These are phyloP conservation scores for Podocnemis expansa DNA, from an alignment of 2,113 vertebrate genomes.

Conservation along the genomic window DNA sequence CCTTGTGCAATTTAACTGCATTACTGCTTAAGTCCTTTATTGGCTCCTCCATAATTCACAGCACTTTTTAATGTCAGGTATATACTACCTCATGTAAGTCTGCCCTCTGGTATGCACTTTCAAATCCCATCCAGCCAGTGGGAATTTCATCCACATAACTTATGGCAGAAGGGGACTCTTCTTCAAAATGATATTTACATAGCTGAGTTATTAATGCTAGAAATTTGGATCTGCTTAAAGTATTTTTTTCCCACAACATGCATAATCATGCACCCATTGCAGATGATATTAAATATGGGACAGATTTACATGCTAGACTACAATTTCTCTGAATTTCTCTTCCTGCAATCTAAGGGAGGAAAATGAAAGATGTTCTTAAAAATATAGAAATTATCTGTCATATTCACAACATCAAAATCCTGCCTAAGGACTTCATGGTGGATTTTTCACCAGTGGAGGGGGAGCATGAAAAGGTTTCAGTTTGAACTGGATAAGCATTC, in stretches of 20 bases:
- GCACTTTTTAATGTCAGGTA: not conserved
- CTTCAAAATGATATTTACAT: constrained; percentile 18
- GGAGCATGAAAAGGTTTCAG: not conserved
- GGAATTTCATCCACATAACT: not conserved
- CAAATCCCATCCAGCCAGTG: not conserved
- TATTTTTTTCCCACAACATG: not conserved
- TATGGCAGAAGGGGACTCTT: not conserved
- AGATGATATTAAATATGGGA: constrained; percentile 35
- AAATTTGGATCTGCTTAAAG: constrained; percentile 18
- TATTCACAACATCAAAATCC: not conserved
- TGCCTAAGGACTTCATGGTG: not conserved
- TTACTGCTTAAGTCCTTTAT: not conserved
- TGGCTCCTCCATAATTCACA: not conserved
- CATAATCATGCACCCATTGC: constrained; percentile 50
- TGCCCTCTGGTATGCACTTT: not conserved
- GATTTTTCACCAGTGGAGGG: not conserved
- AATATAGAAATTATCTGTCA: not conserved
- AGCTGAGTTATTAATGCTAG: constrained; percentile 24
- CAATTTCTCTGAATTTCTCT: constrained; percentile 22
- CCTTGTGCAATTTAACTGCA: not conserved
- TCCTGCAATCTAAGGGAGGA: not conserved
- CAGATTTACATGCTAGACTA: not conserved
- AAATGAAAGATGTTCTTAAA: not conserved
- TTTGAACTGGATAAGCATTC: not conserved
- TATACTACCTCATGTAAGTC: not conserved